Evolutionary conservation across 35 echinoderm and acorn worm species (phyloP), one percentile per base, ranked within the genome.

Genomic region (Amphiura filiformis): DNA sequence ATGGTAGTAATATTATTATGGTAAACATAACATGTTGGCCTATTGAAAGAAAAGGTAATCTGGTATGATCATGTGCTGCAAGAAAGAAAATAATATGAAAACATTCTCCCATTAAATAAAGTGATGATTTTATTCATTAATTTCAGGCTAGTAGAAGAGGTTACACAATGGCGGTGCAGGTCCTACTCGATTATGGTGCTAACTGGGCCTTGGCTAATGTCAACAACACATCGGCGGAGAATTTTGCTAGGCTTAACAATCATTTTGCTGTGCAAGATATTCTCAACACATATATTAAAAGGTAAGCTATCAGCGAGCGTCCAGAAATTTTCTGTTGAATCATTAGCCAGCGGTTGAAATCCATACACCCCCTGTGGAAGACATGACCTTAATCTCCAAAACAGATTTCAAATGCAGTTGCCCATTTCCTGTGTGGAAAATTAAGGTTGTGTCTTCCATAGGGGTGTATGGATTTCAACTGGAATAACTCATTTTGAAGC

Each of bases 141-240:
- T 61, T 65, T 65, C 90, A 96, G 94, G 90, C 94, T 34, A 81
- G 86, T 81, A 81, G 90, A 44, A 88, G 70, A 82, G 94, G 94
- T n/a, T 89, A 96, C 22, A 52, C 87, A 11, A 86, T 92, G 37
- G 84, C 89, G 26, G 90, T 96, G 32, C 81, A 91, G 32, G 90
- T 96, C 26, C 57, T 96, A 1, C 76, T 96, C 20, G 86, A 92
- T 18, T 96, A 86, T 88, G 94, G 94, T 76, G 94, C 90, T 35
- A 91, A 96, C 78, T 96, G 94, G 94, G 86, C 86, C 57, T 64
- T 89, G 65, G 88, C 90, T 34, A 88, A 81, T 20, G 36, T 82
- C 31, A 81, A 86, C 47, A 84, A 87, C 39, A 84, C 87, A 1
- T 83, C 94, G 17, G 90, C 90, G 15, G 28, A 86, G 39, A 86